These are phyloP conservation scores for Brachyptera risi DNA, from an alignment of 2,888 invertebrate genomes.

Conservation along the genomic window DNA sequence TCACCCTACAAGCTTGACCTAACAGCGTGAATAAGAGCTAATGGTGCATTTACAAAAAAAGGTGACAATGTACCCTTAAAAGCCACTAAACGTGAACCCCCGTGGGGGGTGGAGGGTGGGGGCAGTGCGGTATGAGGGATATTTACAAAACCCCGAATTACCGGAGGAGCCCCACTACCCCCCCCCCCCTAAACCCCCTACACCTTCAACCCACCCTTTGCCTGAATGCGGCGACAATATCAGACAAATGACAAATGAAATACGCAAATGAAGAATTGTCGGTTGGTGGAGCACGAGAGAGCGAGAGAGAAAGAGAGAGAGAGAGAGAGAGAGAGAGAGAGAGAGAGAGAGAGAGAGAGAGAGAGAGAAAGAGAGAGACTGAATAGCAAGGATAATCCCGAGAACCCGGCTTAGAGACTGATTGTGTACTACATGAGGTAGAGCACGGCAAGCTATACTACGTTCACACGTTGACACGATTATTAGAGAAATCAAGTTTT, in stretches of 20 bases:
- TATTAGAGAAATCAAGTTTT: too few relatives aligned
- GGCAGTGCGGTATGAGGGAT: slow-evolving; percentile 5
- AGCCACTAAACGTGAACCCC: slow-evolving; percentile 29
- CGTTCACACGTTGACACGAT: too few relatives aligned
- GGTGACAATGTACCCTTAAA: slow-evolving; percentile 21
- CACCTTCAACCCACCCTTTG: background rate
- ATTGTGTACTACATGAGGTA: slow-evolving; percentile 14
- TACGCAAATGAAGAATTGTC: slow-evolving; percentile 55
- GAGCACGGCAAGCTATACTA: slow-evolving; percentile 1
- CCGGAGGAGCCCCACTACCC: slow-evolving; percentile 15
- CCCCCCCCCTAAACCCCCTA: slow-evolving; percentile 1
- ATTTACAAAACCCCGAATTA: slow-evolving; percentile 33
- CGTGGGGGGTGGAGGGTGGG: slow-evolving; percentile 8
- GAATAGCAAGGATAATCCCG: slow-evolving; percentile 42
- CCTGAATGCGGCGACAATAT: slow-evolving; percentile 43
- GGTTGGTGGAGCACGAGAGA: slow-evolving; percentile 43
- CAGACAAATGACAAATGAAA: slow-evolving; percentile 52
- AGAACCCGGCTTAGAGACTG: slow-evolving; percentile 6
- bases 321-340: too few relatives aligned
- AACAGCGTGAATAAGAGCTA: slow-evolving; percentile 26
- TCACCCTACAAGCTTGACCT: slow-evolving; percentile 7
- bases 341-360: too few relatives aligned
- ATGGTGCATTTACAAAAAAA: slow-evolving; percentile 31
- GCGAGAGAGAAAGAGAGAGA: too few relatives aligned
- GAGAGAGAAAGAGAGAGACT: too few relatives aligned